Percentiles rank a stretch among this genome's conserved stretches.
phyloP scores from a whole-genome alignment of 2,113 vertebrate species.

The Leucopternis melanops region DNA sequence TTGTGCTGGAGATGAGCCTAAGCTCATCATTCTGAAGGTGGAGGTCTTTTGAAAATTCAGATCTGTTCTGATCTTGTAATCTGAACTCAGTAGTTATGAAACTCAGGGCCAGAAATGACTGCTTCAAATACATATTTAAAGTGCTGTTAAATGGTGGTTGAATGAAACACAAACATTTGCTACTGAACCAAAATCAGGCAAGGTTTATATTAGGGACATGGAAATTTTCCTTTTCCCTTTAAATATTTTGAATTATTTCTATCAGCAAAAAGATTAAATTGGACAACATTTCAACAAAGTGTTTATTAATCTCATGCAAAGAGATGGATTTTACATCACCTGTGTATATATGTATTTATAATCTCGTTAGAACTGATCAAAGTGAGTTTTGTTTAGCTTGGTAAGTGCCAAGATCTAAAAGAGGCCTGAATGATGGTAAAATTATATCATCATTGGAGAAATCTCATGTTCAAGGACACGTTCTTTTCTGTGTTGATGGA shows the following conservation, averaged over 20 bases:
- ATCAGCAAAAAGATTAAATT: conserved; percentile 8
- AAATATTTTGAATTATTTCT: background rate
- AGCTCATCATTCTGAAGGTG: background rate
- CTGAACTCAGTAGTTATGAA: background rate
- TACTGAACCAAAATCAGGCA: background rate
- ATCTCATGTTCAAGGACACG: background rate
- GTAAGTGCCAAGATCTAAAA: conserved; percentile 1
- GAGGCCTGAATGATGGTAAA: conserved; percentile 27
- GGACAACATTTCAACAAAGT: background rate
- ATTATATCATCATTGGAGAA: conserved; percentile 21
- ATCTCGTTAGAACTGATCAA: conserved; percentile 56
- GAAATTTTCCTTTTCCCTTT: background rate
- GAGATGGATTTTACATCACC: conserved; percentile 32
- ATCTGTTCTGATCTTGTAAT: background rate
- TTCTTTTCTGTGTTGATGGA: conserved; percentile 1
- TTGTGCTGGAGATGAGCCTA: background rate
- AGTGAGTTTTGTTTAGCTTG: conserved; percentile 42
- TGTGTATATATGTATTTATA: conserved; percentile 28
- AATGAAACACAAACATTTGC: background rate
- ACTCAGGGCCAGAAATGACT: background rate
- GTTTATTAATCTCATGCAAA: conserved; percentile 20
- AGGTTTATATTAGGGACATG: background rate
- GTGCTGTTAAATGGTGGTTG: background rate
- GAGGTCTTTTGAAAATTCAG: background rate
- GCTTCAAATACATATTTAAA: background rate